Conservation (phyloP, 2,888 invertebrate species). For the Eremobia ochroleuca region DNA sequence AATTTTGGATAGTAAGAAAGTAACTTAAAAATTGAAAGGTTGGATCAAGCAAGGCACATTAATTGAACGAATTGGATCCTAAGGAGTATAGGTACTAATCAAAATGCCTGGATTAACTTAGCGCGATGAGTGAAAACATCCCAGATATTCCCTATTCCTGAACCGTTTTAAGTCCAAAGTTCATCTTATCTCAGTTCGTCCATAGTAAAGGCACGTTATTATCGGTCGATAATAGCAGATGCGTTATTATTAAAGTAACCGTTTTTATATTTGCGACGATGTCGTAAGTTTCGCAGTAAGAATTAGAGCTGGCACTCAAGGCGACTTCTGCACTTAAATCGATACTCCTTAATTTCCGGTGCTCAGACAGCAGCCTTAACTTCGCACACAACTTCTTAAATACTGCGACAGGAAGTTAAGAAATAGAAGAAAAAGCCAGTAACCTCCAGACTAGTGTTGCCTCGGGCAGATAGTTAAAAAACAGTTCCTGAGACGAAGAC, state of each 20-base stretch:
- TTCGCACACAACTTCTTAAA: slow-evolving; percentile 56
- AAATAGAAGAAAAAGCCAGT: slow-evolving; percentile 55
- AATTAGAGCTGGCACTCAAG: slow-evolving; percentile 15
- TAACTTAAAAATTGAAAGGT: background rate
- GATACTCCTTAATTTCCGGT: slow-evolving; percentile 61
- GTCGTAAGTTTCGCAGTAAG: background rate
- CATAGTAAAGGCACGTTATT: background rate
- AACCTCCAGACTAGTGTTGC: slow-evolving; percentile 45
- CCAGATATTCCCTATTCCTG: background rate
- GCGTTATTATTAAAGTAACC: background rate
- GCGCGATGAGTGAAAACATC: background rate
- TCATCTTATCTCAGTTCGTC: background rate
- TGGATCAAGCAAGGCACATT: background rate
- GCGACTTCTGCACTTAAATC: slow-evolving; percentile 39
- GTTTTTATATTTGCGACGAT: background rate
- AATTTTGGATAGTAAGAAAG: background rate
- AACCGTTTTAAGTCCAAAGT: background rate
- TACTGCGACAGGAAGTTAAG: slow-evolving; percentile 56
- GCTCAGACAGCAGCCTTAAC: slow-evolving; percentile 38
- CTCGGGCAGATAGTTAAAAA: slow-evolving; percentile 48
- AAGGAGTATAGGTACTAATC: background rate
- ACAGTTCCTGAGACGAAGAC: slow-evolving; percentile 37
- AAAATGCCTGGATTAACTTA: background rate
- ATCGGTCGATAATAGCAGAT: background rate
- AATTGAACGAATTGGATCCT: background rate